phyloP scores from a whole-genome alignment of 2,797 vertebrate species.

The Enteromius mattozi region DNA sequence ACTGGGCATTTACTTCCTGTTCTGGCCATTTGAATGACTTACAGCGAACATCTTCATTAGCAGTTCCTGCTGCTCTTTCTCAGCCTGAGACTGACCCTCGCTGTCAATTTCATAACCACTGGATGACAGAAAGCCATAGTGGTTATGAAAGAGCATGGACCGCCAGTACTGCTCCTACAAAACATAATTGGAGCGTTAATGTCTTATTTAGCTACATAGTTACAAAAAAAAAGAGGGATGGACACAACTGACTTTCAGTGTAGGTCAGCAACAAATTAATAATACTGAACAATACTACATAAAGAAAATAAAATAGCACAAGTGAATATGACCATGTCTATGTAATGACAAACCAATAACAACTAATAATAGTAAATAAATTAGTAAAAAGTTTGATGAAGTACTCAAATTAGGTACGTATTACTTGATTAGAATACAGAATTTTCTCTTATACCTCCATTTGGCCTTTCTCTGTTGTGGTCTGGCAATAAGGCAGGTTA shows the following conservation, averaged over 20 bases:
- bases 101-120: constrained; percentile 89
- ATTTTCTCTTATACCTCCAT: constrained; percentile 87
- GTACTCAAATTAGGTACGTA: neutral
- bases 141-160: constrained; percentile 87
- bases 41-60: constrained; percentile 98
- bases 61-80: constrained; percentile 93
- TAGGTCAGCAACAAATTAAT: neutral
- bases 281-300: no score
- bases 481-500: constrained; percentile 91
- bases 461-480: constrained; percentile 91
- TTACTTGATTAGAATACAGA: neutral
- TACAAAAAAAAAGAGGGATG: neutral
- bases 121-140: constrained; percentile 86
- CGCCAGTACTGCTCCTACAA: constrained; percentile 93
- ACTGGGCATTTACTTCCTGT: constrained; percentile 9
- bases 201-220: neutral
- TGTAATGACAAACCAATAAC: neutral
- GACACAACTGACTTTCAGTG: neutral
- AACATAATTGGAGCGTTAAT: neutral
- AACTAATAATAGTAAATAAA: neutral
- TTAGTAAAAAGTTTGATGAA: neutral
- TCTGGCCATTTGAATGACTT: constrained; percentile 69
- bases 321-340: neutral
- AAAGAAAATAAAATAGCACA: neutral
- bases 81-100: constrained; percentile 75